phyloP scores from a whole-genome alignment of 2,797 vertebrate species.

The Darevskia mixta region DNA sequence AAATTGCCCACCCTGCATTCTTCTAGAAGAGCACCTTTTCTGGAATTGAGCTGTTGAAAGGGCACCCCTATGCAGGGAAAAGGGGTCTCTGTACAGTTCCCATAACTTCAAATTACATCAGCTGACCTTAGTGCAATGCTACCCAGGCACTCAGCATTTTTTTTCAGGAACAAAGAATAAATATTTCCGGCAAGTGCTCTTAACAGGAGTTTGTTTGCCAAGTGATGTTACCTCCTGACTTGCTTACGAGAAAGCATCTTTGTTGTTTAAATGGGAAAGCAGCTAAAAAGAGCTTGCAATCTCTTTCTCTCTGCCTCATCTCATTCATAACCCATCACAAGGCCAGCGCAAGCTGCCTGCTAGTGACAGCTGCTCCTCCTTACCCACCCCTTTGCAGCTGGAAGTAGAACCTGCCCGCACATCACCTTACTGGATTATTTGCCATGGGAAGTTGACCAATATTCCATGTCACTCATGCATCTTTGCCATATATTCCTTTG shows the following conservation, averaged over 20 bases:
- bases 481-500: not conserved
- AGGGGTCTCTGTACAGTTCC: not conserved
- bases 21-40: constrained; percentile 36
- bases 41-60: constrained; percentile 38
- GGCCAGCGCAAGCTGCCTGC: not conserved
- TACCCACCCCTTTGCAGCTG: too few relatives aligned
- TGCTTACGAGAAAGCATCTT: constrained; percentile 60
- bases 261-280: constrained; percentile 63
- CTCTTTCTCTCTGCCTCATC: not conserved
- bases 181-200: constrained; percentile 76
- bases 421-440: not conserved
- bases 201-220: constrained; percentile 72
- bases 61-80: not conserved
- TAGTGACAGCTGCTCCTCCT: not conserved
- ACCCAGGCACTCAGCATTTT: constrained; percentile 51
- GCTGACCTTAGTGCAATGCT: constrained; percentile 31
- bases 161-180: constrained; percentile 67
- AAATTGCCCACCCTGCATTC: constrained; percentile 30
- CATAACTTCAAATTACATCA: constrained; percentile 58
- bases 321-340: not conserved
- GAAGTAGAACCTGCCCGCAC: too few relatives aligned
- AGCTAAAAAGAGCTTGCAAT: constrained; percentile 10
- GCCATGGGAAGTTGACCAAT: not conserved
- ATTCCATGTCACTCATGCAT: not conserved
- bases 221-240: constrained; percentile 58